These are phyloP conservation scores for Crepidodera aurea DNA, from an alignment of 2,888 invertebrate genomes.

Conservation along the genomic window DNA sequence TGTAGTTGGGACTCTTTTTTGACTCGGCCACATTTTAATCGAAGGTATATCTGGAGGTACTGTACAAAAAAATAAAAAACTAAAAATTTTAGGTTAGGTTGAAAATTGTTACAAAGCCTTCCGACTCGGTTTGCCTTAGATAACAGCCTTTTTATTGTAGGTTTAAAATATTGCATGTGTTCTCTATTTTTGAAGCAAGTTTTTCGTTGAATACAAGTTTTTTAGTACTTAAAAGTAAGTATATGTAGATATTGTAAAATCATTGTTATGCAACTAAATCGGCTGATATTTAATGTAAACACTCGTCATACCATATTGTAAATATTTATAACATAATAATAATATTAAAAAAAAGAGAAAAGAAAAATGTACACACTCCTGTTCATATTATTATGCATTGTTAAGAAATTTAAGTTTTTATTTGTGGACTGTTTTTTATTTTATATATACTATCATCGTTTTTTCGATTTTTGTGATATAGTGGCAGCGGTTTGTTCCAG, in stretches of 20 bases:
- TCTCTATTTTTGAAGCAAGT: constrained; percentile 37
- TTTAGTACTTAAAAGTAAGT: constrained; percentile 45
- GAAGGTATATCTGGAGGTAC: constrained; percentile 43
- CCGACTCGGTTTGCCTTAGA: constrained; percentile 47
- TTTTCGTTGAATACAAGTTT: constrained; percentile 40
- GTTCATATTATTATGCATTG: constrained; percentile 56
- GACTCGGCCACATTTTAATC: constrained; percentile 37
- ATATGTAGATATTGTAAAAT: constrained; percentile 48
- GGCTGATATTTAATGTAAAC: constrained; percentile 48
- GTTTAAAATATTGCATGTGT: constrained; percentile 38
- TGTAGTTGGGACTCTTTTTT: constrained; percentile 32
- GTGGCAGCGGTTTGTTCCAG: constrained; percentile 11
- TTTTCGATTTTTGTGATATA: constrained; percentile 27
- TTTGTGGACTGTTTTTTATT: constrained; percentile 57
- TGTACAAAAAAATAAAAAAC: constrained; percentile 41
- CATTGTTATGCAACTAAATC: constrained; percentile 48
- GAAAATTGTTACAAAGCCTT: constrained; percentile 45
- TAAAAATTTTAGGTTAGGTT: constrained; percentile 42
- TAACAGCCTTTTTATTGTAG: constrained; percentile 48
- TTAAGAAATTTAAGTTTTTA: constrained; percentile 57
- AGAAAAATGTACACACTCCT: constrained; percentile 57
- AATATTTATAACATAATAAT: constrained; percentile 51
- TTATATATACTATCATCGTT: constrained; percentile 35
- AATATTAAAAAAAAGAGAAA: constrained; percentile 41
- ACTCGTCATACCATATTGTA: constrained; percentile 48